Evolutionary conservation across 2,797 vertebrate genomes (phyloP).

Genomic region (Chloroceryle inda): DNA sequence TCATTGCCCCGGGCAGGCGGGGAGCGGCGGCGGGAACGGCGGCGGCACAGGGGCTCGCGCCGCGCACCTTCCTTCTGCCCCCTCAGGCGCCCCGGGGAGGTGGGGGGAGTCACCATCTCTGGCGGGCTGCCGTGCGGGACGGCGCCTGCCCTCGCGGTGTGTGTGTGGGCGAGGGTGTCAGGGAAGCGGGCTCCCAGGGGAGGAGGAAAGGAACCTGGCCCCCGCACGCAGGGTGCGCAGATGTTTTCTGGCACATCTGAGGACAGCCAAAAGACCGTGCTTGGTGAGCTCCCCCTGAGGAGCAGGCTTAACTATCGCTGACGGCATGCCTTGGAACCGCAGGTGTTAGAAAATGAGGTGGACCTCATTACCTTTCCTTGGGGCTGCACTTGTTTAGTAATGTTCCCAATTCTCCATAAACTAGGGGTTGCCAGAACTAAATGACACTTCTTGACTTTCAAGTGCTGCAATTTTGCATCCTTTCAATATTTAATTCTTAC

Average conservation of each 20-base stretch:
- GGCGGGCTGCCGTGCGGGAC: rapidly evolving
- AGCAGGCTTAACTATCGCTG: rapidly evolving
- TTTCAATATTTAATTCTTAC: not conserved
- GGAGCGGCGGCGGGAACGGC: not conserved
- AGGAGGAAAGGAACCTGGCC: no score
- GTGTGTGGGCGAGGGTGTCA: rapidly evolving
- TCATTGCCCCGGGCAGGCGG: not conserved
- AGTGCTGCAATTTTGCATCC: rapidly evolving
- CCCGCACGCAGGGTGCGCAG: rapidly evolving
- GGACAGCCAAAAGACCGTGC: rapidly evolving
- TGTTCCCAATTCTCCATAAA: not conserved
- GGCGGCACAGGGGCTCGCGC: not conserved
- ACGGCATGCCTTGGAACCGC: rapidly evolving
- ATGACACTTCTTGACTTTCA: not conserved
- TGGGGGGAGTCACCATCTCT: not conserved
- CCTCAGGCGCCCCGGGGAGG: no score
- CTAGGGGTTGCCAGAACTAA: not conserved
- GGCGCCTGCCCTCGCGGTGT: rapidly evolving
- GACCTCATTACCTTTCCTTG: not conserved
- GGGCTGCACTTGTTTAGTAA: not conserved
- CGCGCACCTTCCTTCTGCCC: no score
- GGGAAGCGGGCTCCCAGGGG: rapidly evolving
- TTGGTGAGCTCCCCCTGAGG: rapidly evolving
- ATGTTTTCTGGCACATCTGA: rapidly evolving
- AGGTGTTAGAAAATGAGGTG: not conserved